phyloP scores from a whole-genome alignment of 2,797 vertebrate genomes.

The Phrynocephalus forsythii region DNA sequence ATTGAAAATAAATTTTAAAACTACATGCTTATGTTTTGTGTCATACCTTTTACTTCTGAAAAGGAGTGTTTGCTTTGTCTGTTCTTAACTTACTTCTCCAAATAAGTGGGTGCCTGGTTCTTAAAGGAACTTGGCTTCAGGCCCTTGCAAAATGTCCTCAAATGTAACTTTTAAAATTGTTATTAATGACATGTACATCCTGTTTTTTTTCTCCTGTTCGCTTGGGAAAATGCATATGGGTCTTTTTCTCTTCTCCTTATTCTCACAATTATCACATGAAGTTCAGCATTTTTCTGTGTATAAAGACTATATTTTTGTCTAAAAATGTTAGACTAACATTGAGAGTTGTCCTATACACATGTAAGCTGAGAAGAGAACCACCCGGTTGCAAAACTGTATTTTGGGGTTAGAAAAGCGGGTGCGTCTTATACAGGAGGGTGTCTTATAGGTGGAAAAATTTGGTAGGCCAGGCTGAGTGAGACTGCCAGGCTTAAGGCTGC shows the following conservation, averaged over 20 bases:
- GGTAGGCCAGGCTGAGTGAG: not conserved
- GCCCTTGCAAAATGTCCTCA: not conserved
- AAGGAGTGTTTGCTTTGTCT: conserved; percentile 8
- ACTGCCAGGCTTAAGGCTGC: not conserved
- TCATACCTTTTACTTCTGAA: conserved; percentile 38
- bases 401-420: too few relatives aligned
- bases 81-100: conserved; percentile 49
- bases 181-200: not conserved
- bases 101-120: not conserved
- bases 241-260: not conserved
- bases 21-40: conserved; percentile 33
- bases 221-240: not conserved
- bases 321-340: too few relatives aligned
- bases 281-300: too few relatives aligned
- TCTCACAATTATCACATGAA: not conserved
- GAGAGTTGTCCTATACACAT: too few relatives aligned
- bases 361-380: too few relatives aligned
- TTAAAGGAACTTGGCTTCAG: not conserved
- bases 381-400: too few relatives aligned
- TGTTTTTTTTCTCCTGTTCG: not conserved
- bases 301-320: too few relatives aligned
- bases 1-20: conserved; percentile 52
- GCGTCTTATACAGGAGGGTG: too few relatives aligned
- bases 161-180: not conserved
- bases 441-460: too few relatives aligned